Evolutionary conservation across 2,113 vertebrate species (phyloP), one percentile per base, ranked within the genome.

Genomic region (Trichechus manatus): DNA sequence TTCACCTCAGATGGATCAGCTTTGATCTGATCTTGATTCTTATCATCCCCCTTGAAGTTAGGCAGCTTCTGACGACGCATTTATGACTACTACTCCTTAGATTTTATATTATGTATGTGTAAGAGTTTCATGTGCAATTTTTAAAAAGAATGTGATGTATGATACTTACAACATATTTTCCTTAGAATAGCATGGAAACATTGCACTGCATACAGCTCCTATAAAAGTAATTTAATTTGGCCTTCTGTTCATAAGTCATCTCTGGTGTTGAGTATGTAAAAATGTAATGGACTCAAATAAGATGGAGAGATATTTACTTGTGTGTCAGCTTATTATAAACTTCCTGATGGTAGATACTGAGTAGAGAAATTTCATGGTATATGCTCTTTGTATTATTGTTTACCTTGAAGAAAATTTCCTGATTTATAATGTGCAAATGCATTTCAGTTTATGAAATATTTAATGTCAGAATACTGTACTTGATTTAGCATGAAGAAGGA

Each of bases 371-470:
- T 95, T 83, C 36, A 84, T 95, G 42, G 27, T 59, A 11, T 87
- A 42, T 72, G 8, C 10, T 82, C 13, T 95, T 70, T 66, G 31
- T 59, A 78, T 44, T 80, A 79, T 36, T 91, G 0, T 93, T 91
- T 95, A 42, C 27, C 53, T 82, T 80, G 86, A 66, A 11, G 81
- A 66, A 64, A 74, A 44, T 33, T 82, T 91, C 77, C 20, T 84
- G 39, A 44, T 87, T 79, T 61, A 50, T 82, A 14, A 59, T n/a
- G 6, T 68, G 3, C 20, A 86, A 39, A 23, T 39, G 36, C 22
- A 74, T 94, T 96, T 95, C 50, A 87, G 19, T 80, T 92, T 87
- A 6, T 90, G 39, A 70, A 89, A 87, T 93, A 75, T 70, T 89
- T 92, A 75, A 47, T 72, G 25, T 63, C 23, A 85, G 7, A 61